These are phyloP conservation scores for Cheiracanthium punctorium DNA, from an alignment of 2,888 invertebrate genomes.

Conservation along the genomic window DNA sequence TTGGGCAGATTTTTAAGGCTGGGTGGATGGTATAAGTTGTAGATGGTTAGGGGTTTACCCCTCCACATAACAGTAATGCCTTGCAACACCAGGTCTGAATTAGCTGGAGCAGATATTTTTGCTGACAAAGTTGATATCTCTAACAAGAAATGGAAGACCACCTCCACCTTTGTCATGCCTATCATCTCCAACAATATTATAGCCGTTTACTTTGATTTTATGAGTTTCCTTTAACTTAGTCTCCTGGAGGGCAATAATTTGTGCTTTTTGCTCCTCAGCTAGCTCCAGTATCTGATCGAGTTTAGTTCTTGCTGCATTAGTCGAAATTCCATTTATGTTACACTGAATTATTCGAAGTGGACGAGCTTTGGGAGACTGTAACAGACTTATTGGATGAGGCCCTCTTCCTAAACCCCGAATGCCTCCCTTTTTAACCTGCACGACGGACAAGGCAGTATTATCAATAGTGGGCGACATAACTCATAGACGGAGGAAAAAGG, in stretches of 20 bases:
- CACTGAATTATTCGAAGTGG: not conserved
- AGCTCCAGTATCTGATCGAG: not conserved
- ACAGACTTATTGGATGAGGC: not conserved
- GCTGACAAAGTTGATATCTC: not conserved
- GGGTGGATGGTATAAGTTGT: slow-evolving; percentile 26
- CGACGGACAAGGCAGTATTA: too few relatives aligned
- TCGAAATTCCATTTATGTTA: not conserved
- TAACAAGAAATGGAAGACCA: not conserved
- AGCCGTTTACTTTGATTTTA: not conserved
- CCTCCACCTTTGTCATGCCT: not conserved
- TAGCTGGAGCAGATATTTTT: not conserved
- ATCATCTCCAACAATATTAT: not conserved
- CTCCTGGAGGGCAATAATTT: not conserved
- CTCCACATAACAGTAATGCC: not conserved
- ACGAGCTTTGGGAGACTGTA: not conserved
- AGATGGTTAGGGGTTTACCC: not conserved
- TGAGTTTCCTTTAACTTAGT: not conserved
- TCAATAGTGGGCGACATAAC: too few relatives aligned
- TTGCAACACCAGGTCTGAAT: not conserved
- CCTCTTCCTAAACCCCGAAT: not conserved
- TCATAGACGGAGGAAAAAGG: too few relatives aligned
- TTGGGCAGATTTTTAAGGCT: not conserved
- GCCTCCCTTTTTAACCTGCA: too few relatives aligned
- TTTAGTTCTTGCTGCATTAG: not conserved
- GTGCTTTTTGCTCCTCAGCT: not conserved